Percentiles rank a stretch among this genome's conserved stretches.
Evolutionary conservation across 1,140 invertebrate species (phyloP).

Genomic region (Gonatopus flavifemur): DNA sequence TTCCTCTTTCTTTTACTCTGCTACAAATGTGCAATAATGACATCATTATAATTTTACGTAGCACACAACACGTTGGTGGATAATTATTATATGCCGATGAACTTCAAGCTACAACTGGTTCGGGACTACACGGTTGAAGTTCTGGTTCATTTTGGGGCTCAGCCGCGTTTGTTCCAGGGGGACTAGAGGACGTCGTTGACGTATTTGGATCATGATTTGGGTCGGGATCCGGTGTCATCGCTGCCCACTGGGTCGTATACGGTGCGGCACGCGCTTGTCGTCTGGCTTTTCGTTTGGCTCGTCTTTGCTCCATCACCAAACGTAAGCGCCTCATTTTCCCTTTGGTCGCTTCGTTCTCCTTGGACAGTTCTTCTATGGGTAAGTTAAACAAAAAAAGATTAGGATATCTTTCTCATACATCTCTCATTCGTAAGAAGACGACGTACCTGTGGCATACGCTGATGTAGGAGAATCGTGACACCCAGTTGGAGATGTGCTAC

Average conservation of each 20-base stretch:
- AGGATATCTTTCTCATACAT: too few relatives aligned
- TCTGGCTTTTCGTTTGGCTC: slow-evolving; percentile 76
- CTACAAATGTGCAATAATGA: too few relatives aligned
- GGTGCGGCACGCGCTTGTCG: slow-evolving; percentile 72
- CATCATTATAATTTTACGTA: too few relatives aligned
- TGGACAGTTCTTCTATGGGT: slow-evolving; percentile 56
- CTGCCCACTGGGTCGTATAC: slow-evolving; percentile 64
- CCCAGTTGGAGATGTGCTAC: slow-evolving; percentile 17
- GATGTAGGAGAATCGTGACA: slow-evolving; percentile 28
- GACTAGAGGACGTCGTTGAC: slow-evolving; percentile 25
- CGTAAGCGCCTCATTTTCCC: slow-evolving; percentile 84
- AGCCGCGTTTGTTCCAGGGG: slow-evolving; percentile 25
- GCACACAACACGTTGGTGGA: too few relatives aligned
- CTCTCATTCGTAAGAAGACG: neutral
- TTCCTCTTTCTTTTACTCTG: too few relatives aligned
- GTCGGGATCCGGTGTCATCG: slow-evolving; percentile 44
- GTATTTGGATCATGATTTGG: slow-evolving; percentile 43
- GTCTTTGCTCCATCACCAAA: slow-evolving; percentile 84
- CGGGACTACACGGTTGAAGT: slow-evolving; percentile 51
- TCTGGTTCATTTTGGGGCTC: slow-evolving; percentile 51
- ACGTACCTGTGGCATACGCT: slow-evolving; percentile 28
- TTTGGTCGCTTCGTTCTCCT: slow-evolving; percentile 77
- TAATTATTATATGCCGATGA: too few relatives aligned
- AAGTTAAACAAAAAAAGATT: neutral
- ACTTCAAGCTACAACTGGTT: slow-evolving; percentile 53